Evolutionary conservation across 2,113 vertebrate species (phyloP).

Genomic region (Ptychochromis oligacanthus): DNA sequence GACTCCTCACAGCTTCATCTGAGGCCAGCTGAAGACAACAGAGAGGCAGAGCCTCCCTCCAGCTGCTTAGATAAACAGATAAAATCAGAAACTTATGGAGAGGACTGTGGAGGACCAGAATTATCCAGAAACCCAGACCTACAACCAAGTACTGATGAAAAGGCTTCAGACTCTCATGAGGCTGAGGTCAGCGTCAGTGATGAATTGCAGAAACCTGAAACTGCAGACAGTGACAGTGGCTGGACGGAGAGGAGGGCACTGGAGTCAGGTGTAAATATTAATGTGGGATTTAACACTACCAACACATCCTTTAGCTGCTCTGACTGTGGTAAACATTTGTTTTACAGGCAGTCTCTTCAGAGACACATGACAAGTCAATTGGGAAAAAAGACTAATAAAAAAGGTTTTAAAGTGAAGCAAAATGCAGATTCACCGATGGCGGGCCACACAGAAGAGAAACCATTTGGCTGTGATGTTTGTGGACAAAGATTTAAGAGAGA

Average conservation of each 20-base stretch:
- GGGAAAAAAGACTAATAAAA: neutral
- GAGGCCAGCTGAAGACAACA: too few relatives aligned
- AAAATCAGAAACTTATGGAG: neutral
- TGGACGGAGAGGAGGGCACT: neutral
- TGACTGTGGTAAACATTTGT: neutral
- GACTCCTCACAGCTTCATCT: neutral
- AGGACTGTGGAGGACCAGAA: neutral
- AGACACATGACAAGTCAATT: neutral
- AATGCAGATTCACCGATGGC: neutral
- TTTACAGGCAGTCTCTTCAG: neutral
- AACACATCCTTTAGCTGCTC: neutral
- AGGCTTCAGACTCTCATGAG: neutral
- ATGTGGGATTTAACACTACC: neutral
- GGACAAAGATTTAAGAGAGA: neutral
- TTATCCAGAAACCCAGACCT: neutral
- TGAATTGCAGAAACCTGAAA: constrained; percentile 5
- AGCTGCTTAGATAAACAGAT: neutral
- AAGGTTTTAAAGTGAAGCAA: neutral
- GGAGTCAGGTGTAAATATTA: neutral
- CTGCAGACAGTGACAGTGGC: neutral
- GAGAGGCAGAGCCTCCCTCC: neutral
- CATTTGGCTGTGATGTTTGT: neutral
- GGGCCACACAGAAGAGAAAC: neutral
- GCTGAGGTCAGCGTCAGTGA: neutral
- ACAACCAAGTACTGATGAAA: neutral